phyloP scores from a whole-genome alignment of 2,888 invertebrate genomes.

The Holacanthella duospinosa region DNA sequence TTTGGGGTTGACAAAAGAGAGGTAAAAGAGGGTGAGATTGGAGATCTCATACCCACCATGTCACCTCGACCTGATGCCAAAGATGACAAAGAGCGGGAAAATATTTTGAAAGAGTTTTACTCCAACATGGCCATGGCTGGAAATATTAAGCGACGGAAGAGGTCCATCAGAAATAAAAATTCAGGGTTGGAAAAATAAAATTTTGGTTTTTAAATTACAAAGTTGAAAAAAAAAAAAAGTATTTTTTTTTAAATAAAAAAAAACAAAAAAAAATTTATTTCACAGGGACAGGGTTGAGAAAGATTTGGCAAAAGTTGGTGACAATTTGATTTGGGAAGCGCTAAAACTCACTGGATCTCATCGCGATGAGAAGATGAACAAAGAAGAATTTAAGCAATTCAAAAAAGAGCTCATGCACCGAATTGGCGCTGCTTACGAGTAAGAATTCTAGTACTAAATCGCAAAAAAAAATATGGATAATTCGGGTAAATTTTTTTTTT shows the following conservation, averaged over 20 bases:
- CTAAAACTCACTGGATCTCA: slow-evolving; percentile 63
- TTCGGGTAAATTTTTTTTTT: no score
- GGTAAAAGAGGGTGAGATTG: slow-evolving; percentile 44
- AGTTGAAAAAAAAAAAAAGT: no score
- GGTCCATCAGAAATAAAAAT: not conserved
- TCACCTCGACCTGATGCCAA: slow-evolving; percentile 8
- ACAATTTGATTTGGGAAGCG: slow-evolving; percentile 66
- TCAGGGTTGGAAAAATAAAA: not conserved
- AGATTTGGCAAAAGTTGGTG: slow-evolving; percentile 63
- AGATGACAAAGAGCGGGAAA: slow-evolving; percentile 44
- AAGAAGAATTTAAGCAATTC: slow-evolving; percentile 29
- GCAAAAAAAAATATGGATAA: no score
- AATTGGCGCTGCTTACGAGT: slow-evolving; percentile 60
- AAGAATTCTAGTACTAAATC: no score
- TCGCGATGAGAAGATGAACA: slow-evolving; percentile 44
- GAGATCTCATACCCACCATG: not conserved
- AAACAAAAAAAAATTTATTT: no score
- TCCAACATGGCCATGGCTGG: slow-evolving; percentile 40
- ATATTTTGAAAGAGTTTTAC: slow-evolving; percentile 51
- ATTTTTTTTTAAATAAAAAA: slow-evolving; percentile 1
- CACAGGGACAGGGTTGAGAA: slow-evolving; percentile 63
- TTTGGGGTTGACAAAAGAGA: slow-evolving; percentile 71
- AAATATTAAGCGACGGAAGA: slow-evolving; percentile 31
- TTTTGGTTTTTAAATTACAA: slow-evolving; percentile 8
- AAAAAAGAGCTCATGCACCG: slow-evolving; percentile 31